These are phyloP conservation scores for Carlito syrichta DNA, from an alignment of 2,113 vertebrate genomes.

Conservation along the genomic window DNA sequence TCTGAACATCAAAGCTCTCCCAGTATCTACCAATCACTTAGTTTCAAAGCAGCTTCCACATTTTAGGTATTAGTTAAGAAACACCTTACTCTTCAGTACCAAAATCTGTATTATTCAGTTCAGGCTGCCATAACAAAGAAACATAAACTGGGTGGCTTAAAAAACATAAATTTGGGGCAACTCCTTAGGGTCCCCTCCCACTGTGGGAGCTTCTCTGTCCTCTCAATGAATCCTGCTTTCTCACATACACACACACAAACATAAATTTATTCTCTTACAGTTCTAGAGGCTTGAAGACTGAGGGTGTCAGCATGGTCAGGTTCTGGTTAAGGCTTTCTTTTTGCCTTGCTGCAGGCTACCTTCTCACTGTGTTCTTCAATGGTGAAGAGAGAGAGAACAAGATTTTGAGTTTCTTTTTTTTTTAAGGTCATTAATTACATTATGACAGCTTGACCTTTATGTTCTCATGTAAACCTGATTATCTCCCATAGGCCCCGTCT, in stretches of 20 bases:
- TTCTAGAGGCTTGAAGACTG: neutral
- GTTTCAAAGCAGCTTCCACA: neutral
- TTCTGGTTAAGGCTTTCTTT: neutral
- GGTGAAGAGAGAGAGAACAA: neutral
- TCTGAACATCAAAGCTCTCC: neutral
- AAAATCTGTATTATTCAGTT: neutral
- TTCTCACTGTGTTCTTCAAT: neutral
- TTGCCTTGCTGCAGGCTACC: neutral
- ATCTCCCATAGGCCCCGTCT: neutral
- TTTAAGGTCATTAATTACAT: neutral
- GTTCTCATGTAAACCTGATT: neutral
- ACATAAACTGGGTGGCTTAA: neutral
- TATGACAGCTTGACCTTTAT: neutral
- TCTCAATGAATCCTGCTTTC: too few species aligned
- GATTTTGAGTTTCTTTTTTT: neutral
- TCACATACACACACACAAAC: too few species aligned
- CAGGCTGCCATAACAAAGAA: neutral
- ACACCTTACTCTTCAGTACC: neutral
- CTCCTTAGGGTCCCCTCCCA: too few species aligned
- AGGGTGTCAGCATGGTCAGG: neutral
- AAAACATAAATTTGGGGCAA: too few species aligned
- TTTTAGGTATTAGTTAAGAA: neutral
- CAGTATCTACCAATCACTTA: neutral
- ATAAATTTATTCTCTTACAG: neutral
- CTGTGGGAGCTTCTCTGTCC: too few species aligned